Evolutionary conservation across 2,113 vertebrate genomes (phyloP).

Genomic region (Gallinago media): DNA sequence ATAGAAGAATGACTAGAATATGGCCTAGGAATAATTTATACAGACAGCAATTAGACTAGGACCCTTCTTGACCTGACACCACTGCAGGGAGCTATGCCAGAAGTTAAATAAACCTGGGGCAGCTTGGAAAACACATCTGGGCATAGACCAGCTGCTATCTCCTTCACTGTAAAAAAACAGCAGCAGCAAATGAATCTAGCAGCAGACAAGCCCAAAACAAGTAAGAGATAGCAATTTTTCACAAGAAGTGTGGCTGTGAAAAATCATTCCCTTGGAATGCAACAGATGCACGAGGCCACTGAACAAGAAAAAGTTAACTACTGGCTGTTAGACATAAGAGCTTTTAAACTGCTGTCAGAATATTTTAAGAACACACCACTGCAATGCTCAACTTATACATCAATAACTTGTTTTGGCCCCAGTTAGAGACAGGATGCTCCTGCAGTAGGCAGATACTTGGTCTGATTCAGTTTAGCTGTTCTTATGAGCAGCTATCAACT

Average conservation of each 20-base stretch:
- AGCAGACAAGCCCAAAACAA: not conserved
- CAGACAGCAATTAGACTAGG: not conserved
- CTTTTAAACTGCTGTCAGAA: not conserved
- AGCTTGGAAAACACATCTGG: not conserved
- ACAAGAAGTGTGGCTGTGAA: not conserved
- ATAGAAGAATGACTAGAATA: not conserved
- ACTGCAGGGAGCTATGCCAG: not conserved
- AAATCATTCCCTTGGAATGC: not conserved
- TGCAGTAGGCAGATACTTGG: not conserved
- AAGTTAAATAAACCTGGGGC: not conserved
- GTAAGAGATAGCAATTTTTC: accelerated
- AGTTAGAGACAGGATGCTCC: not conserved
- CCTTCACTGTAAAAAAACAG: not conserved
- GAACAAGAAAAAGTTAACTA: not conserved
- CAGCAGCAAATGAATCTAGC: not conserved
- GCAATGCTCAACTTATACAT: not conserved
- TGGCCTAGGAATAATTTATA: not conserved
- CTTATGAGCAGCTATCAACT: not conserved
- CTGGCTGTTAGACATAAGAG: not conserved
- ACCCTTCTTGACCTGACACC: not conserved
- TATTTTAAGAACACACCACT: not conserved
- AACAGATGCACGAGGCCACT: not conserved
- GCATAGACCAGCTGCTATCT: not conserved
- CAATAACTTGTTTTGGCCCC: not conserved
- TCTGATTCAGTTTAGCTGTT: not conserved